A percentile compares a stretch with the other conserved stretches of the same genome.
Evolutionary conservation across 2,888 invertebrate genomes (phyloP).

Genomic region (Sesia bembeciformis): DNA sequence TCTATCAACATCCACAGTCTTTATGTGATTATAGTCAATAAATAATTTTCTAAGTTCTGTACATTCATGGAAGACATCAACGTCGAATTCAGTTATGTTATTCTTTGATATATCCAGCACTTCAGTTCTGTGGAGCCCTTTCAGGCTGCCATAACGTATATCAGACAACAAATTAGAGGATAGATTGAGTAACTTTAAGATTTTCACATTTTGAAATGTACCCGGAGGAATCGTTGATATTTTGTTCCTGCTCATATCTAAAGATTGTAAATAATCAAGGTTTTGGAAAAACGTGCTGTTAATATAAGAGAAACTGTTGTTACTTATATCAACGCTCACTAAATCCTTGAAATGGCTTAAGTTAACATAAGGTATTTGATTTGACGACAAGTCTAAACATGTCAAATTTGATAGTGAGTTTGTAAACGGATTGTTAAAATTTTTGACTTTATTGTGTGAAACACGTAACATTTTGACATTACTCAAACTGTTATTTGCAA

Average conservation of each 20-base stretch:
- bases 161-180: slow-evolving; percentile 39
- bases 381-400: slow-evolving; percentile 36
- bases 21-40: slow-evolving; percentile 51
- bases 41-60: slow-evolving; percentile 37
- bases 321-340: slow-evolving; percentile 35
- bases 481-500: slow-evolving; percentile 21
- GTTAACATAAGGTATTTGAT: slow-evolving; percentile 35
- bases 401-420: slow-evolving; percentile 34
- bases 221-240: slow-evolving; percentile 42
- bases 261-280: slow-evolving; percentile 32
- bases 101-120: slow-evolving; percentile 51
- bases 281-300: slow-evolving; percentile 34
- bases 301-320: slow-evolving; percentile 31
- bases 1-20: slow-evolving; percentile 42
- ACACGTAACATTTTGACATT: slow-evolving; percentile 36
- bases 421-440: slow-evolving; percentile 37
- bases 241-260: slow-evolving; percentile 47
- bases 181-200: slow-evolving; percentile 43
- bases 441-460: slow-evolving; percentile 34
- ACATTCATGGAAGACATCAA: slow-evolving; percentile 56
- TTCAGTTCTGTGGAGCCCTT: slow-evolving; percentile 45
- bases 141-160: slow-evolving; percentile 48
- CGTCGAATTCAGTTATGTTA: slow-evolving; percentile 36
- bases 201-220: slow-evolving; percentile 42
- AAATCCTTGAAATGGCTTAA: slow-evolving; percentile 38